A percentile compares a stretch with the other conserved stretches of the same genome.
Evolutionary conservation across 2,113 vertebrate genomes (phyloP).

Genomic region (Benitochromis conjunctus): DNA sequence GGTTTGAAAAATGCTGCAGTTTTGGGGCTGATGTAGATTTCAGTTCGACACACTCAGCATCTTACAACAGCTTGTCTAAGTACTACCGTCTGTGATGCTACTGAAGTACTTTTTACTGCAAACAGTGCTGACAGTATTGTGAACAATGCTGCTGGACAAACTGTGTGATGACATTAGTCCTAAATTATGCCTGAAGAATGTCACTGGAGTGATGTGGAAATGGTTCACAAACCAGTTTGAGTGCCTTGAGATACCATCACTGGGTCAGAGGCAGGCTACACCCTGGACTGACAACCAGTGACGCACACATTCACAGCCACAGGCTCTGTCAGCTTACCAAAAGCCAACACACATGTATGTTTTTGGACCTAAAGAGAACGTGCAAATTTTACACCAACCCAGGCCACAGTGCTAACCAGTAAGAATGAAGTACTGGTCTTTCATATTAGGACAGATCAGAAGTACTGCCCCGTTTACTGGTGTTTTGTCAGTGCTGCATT

Average conservation of each 20-base stretch:
- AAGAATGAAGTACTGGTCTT: too few relatives aligned
- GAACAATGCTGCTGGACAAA: too few relatives aligned
- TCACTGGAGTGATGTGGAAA: not conserved
- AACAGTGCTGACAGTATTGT: too few relatives aligned
- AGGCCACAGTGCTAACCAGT: not conserved
- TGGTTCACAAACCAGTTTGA: not conserved
- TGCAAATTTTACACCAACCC: not conserved
- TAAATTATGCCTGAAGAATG: too few relatives aligned
- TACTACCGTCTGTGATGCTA: too few relatives aligned
- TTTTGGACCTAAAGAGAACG: not conserved
- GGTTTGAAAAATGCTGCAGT: too few relatives aligned
- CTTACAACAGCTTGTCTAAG: too few relatives aligned
- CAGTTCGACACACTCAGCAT: too few relatives aligned
- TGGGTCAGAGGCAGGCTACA: not conserved
- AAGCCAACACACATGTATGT: not conserved
- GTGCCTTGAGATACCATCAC: not conserved
- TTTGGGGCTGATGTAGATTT: too few relatives aligned
- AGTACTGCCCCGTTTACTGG: not conserved
- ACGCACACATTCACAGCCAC: accelerated
- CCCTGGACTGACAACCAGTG: not conserved
- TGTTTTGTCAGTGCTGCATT: not conserved
- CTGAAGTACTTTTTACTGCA: too few relatives aligned
- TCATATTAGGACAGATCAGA: not conserved
- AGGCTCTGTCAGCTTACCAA: accelerated
- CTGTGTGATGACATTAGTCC: too few relatives aligned